phyloP scores from a whole-genome alignment of 2,888 invertebrate species.

The Lepidonotus clava region DNA sequence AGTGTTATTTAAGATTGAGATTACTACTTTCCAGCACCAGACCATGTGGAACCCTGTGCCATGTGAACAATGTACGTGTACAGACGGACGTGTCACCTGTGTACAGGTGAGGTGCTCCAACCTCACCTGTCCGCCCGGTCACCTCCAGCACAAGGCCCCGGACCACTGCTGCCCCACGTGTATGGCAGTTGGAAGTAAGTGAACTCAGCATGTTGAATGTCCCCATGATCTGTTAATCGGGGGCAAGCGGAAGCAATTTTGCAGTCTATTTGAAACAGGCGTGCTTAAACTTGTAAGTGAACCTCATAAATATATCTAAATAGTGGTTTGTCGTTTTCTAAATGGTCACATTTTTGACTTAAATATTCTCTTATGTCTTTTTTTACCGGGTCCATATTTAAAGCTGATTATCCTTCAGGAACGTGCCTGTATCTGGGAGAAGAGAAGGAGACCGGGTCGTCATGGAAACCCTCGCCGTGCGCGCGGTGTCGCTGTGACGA shows the following conservation, averaged over 20 bases:
- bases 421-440: neutral
- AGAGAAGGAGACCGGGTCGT: neutral
- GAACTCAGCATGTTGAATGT: neutral
- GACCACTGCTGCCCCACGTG: neutral
- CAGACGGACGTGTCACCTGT: neutral
- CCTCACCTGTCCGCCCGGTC: neutral
- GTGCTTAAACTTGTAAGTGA: neutral
- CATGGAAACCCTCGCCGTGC: neutral
- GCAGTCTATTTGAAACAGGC: neutral
- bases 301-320: neutral
- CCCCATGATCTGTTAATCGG: neutral
- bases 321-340: neutral
- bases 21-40: neutral
- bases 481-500: conserved; percentile 20
- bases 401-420: neutral
- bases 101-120: neutral
- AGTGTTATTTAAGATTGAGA: neutral
- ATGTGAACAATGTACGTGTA: neutral
- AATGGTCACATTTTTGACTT: neutral
- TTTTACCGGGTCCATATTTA: neutral
- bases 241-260: neutral
- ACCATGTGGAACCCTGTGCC: neutral
- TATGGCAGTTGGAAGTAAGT: neutral
- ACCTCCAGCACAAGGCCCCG: neutral
- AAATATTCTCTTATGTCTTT: no score